Evolutionary conservation across 2,888 invertebrate genomes (phyloP).

Genomic region (Micoletzkya japonica): DNA sequence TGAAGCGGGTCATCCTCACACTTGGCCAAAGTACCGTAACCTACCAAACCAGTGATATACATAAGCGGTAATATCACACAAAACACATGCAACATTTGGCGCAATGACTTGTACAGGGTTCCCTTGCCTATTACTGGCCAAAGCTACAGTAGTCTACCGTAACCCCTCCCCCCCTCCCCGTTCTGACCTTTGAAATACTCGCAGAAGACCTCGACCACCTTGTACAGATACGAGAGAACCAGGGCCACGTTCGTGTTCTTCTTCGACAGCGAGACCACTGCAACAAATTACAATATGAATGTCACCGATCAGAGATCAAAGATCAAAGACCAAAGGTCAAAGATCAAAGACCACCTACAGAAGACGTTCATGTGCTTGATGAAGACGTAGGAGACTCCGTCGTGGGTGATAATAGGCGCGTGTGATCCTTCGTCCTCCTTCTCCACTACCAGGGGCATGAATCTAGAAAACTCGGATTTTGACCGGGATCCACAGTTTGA

Average conservation of each 20-base stretch:
- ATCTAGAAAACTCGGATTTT: constrained; percentile 65
- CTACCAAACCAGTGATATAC: too few relatives aligned
- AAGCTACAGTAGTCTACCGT: too few relatives aligned
- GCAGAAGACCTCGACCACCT: constrained; percentile 80
- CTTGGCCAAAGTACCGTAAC: too few relatives aligned
- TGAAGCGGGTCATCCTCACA: too few relatives aligned
- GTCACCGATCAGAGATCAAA: too few relatives aligned
- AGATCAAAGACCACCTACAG: constrained; percentile 64
- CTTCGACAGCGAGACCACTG: constrained; percentile 69
- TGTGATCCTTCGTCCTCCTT: constrained; percentile 83
- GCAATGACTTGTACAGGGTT: too few relatives aligned
- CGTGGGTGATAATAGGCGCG: constrained; percentile 30
- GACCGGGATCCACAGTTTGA: too few relatives aligned
- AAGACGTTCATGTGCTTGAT: constrained; percentile 97
- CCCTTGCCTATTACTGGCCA: too few relatives aligned
- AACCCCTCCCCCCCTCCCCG: too few relatives aligned
- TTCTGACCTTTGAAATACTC: constrained; percentile 31
- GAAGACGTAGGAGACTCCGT: constrained; percentile 81
- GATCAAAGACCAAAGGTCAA: too few relatives aligned
- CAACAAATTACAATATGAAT: constrained; percentile 4
- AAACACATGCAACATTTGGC: too few relatives aligned
- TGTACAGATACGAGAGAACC: constrained; percentile 92
- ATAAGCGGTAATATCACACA: too few relatives aligned
- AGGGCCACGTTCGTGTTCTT: constrained; percentile 95
- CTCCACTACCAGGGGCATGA: constrained; percentile 95